Conservation (phyloP, 2,888 invertebrate genomes). For the Drosophila subquinaria region DNA sequence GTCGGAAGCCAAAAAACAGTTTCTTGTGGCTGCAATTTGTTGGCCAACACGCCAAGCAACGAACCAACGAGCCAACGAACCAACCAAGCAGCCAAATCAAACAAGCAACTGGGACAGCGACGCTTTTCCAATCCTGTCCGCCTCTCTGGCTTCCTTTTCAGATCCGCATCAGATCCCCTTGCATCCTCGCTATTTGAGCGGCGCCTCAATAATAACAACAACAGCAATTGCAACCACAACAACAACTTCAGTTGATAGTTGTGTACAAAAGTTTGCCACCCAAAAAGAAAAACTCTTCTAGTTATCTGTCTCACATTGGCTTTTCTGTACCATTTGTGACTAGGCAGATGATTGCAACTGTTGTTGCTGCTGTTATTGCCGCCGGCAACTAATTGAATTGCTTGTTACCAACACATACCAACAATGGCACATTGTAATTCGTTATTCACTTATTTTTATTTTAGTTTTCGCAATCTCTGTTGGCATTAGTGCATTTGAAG, state of each 20-base stretch:
- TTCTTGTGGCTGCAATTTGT: conserved; percentile 78
- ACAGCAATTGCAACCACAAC: conserved; percentile 32
- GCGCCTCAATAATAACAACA: conserved; percentile 31
- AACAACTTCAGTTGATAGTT: conserved; percentile 54
- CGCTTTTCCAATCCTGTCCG: conserved; percentile 38
- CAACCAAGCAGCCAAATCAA: conserved; percentile 60
- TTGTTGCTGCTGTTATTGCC: conserved; percentile 46
- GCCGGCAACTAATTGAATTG: conserved; percentile 59
- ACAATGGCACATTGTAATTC: conserved; percentile 38
- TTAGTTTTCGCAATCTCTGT: neutral
- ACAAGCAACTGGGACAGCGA: conserved; percentile 60
- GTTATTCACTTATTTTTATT: conserved; percentile 4
- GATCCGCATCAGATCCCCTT: conserved; percentile 19
- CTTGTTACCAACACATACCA: conserved; percentile 53
- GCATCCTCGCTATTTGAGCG: conserved; percentile 13
- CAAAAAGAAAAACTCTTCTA: conserved; percentile 22
- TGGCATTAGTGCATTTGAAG: neutral
- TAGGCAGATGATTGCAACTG: conserved; percentile 57
- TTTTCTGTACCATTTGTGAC: conserved; percentile 41
- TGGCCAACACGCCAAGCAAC: conserved; percentile 70
- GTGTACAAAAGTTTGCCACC: conserved; percentile 52
- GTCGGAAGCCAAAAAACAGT: conserved; percentile 62
- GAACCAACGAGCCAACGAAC: conserved; percentile 15
- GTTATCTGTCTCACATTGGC: conserved; percentile 65
- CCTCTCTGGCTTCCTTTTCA: conserved; percentile 52